Base-by-base conservation (phyloP, 2,113 vertebrate species). In the Notothenia coriiceps region DNA sequence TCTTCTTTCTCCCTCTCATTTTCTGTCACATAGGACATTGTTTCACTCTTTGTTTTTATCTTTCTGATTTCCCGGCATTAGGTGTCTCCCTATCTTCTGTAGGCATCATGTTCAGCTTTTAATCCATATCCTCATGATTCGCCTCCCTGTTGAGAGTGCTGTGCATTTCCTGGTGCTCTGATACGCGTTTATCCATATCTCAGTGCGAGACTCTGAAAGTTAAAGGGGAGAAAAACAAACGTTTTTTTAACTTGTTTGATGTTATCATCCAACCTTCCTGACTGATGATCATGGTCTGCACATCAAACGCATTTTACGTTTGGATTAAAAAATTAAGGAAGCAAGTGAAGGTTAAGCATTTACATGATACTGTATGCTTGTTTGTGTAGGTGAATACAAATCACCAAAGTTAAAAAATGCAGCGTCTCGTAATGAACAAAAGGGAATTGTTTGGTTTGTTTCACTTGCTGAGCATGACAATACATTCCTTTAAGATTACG, bases 171-270 rank as follows among this genome's bases (percentile, higher is more conserved):
- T 74, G 82, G 75, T 14, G 4, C 70, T 29, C 55, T 84, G 89
- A 91, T 29, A 29, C 4, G 29, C 83, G 87, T 73, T 73, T 71
- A 66, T 63, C 68, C 51, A 15, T 75, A 40, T 72, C 85, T 61
- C 70, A 10, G 63, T 69, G 72, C 83, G 74, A 74, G 62, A 46
- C 5, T 0, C 55, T 77, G 66, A 83, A 64, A 82, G 74, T 63
- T 69, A 86, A 79, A 81, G 65, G 61, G 61, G 56, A 70, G 50
- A 69, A 35, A 6, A 73, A 40, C 25, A 70, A 76, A 15, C 2
- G 25, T 66, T 52, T 43, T n/a, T 77, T 77, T 15, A 12, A 29
- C 61, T 56, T 0, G 12, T 59, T 17, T 5, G 25, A 64, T 71
- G 49, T 69, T 49, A 77, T 71, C 63, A 69, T 62, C 33, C 2